phyloP scores from a whole-genome alignment of 2,888 invertebrate species.

The Branchinecta sandiegonensis region DNA sequence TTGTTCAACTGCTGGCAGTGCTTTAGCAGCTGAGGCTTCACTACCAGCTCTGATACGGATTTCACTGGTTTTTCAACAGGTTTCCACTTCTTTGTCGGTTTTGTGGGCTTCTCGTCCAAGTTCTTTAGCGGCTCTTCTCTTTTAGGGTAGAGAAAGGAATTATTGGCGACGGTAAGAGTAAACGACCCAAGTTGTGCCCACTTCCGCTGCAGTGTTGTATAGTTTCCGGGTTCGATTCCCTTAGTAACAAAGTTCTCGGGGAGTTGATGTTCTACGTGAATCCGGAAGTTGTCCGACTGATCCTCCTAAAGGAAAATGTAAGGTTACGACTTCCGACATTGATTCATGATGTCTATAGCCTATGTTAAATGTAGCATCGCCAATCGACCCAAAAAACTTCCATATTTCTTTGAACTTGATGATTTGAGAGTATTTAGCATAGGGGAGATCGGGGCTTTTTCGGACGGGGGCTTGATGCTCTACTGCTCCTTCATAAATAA shows the following conservation, averaged over 20 bases:
- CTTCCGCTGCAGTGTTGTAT: not conserved
- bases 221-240: not conserved
- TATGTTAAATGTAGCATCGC: too few species aligned
- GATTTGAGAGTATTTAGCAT: too few species aligned
- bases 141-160: not conserved
- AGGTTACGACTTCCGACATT: too few species aligned
- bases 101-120: not conserved
- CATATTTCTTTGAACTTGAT: too few species aligned
- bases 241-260: not conserved
- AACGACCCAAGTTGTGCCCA: conserved; percentile 2
- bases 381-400: too few species aligned
- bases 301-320: too few species aligned
- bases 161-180: not conserved
- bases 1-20: conserved; percentile 42
- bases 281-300: not conserved
- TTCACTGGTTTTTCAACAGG: not conserved
- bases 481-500: too few species aligned
- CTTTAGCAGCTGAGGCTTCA: conserved; percentile 17
- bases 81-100: not conserved
- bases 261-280: conserved; percentile 2
- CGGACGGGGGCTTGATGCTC: too few species aligned
- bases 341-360: too few species aligned
- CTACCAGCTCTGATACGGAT: not conserved
- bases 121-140: not conserved
- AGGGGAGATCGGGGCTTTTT: too few species aligned